Evolutionary conservation across 2,113 vertebrate genomes (phyloP).

Genomic region (Platysteira castanea): DNA sequence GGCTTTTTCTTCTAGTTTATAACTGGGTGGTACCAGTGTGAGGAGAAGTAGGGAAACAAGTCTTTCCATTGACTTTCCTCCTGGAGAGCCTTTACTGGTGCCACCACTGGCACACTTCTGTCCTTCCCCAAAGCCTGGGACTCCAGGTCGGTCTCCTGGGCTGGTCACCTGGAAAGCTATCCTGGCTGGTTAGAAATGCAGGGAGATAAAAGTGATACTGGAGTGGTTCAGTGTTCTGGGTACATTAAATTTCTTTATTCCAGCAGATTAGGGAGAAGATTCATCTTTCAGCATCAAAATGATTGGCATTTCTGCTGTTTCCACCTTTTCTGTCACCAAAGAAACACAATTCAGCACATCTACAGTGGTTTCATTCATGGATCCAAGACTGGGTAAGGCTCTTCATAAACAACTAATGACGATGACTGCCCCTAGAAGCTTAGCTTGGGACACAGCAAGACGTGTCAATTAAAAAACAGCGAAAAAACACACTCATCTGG

Average conservation of each 20-base stretch:
- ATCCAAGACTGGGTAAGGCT: background rate
- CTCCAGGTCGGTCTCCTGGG: background rate
- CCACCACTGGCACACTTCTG: background rate
- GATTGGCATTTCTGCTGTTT: background rate
- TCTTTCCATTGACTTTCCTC: background rate
- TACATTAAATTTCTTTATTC: background rate
- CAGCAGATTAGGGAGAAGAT: background rate
- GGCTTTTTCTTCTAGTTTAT: background rate
- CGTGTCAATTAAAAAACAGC: background rate
- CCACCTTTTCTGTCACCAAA: background rate
- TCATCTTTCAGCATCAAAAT: background rate
- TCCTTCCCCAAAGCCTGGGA: background rate
- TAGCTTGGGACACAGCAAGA: background rate
- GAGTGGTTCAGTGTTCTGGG: background rate
- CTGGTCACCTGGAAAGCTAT: background rate
- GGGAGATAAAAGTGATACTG: accelerated
- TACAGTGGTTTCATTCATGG: background rate
- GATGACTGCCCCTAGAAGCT: background rate
- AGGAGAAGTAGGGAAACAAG: background rate
- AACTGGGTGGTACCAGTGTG: background rate
- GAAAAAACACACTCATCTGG: background rate
- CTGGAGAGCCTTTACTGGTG: background rate
- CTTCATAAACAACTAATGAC: background rate
- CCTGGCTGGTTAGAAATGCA: background rate
- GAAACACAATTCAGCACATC: background rate